Percentiles rank a stretch among this genome's conserved stretches.
These are phyloP conservation scores for Andricus quercusramuli DNA, from an alignment of 2,888 invertebrate genomes.

Conservation along the genomic window DNA sequence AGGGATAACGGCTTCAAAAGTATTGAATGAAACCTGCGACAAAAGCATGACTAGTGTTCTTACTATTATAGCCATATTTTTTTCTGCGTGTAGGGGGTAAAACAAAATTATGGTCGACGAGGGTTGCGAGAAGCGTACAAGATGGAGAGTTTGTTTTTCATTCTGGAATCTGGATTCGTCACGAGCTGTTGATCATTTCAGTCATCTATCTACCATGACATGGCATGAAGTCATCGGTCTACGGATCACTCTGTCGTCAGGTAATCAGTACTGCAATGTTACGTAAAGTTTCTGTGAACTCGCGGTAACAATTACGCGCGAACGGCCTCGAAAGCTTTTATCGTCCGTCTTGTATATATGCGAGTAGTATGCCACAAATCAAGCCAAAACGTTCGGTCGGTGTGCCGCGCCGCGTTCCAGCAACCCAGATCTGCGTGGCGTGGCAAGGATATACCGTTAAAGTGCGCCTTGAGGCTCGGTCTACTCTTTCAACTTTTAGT, in stretches of 20 bases:
- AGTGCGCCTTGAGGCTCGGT: conserved; percentile 25
- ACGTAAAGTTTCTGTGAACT: conserved; percentile 30
- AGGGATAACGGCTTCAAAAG: too few relatives aligned
- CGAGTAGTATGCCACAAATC: neutral
- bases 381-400: conserved; percentile 12
- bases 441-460: conserved; percentile 11
- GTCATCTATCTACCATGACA: neutral
- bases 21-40: too few relatives aligned
- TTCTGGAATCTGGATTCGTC: neutral
- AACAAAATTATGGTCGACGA: too few relatives aligned
- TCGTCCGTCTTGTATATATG: neutral
- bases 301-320: conserved; percentile 18
- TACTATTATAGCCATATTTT: too few relatives aligned
- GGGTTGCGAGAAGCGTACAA: too few relatives aligned
- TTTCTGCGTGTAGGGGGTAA: too few relatives aligned
- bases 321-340: conserved; percentile 29
- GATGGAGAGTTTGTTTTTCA: neutral
- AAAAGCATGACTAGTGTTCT: too few relatives aligned
- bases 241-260: conserved; percentile 1
- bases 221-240: conserved; percentile 22
- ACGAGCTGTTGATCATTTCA: conserved; percentile 12
- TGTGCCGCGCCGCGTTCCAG: conserved; percentile 29
- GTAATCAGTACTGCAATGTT: neutral
- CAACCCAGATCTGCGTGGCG: conserved; percentile 31
- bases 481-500: conserved; percentile 2